These are phyloP conservation scores for Magallana angulata DNA, from an alignment of 1,140 invertebrate species.

Conservation along the genomic window DNA sequence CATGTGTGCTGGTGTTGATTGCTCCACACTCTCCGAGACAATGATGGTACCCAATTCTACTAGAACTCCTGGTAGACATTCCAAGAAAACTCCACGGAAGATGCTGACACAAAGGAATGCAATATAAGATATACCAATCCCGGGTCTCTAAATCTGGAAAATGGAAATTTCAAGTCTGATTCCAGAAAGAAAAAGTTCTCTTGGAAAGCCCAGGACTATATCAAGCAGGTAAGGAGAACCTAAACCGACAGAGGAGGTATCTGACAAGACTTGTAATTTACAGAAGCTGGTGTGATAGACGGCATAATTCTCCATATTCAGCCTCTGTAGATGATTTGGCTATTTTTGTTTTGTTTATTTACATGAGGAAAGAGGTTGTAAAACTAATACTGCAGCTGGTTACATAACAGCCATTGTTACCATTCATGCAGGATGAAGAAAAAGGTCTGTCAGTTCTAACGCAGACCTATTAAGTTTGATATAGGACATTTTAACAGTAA, in stretches of 20 bases:
- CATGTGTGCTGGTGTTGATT: slow-evolving; percentile 37
- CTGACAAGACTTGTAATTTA: neutral
- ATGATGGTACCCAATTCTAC: slow-evolving; percentile 27
- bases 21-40: slow-evolving; percentile 38
- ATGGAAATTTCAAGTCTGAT: neutral
- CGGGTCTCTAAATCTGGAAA: neutral
- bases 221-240: neutral
- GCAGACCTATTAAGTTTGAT: slow-evolving; percentile 4
- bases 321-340: slow-evolving; percentile 34
- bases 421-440: slow-evolving; percentile 17
- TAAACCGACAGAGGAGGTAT: slow-evolving; percentile 2
- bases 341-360: slow-evolving; percentile 3
- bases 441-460: slow-evolving; percentile 17
- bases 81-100: neutral
- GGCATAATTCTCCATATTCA: neutral
- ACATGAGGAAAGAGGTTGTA: slow-evolving; percentile 18
- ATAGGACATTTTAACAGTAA: slow-evolving; percentile 28
- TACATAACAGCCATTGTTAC: slow-evolving; percentile 48
- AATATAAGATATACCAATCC: neutral
- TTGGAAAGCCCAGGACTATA: neutral
- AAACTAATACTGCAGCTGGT: slow-evolving; percentile 42
- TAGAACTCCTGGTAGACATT: slow-evolving; percentile 29
- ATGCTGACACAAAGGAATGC: slow-evolving; percentile 7
- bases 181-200: slow-evolving; percentile 33
- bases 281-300: neutral